Base-by-base conservation (phyloP, 2,797 vertebrate species). In the Paramormyrops hopkinsi region DNA sequence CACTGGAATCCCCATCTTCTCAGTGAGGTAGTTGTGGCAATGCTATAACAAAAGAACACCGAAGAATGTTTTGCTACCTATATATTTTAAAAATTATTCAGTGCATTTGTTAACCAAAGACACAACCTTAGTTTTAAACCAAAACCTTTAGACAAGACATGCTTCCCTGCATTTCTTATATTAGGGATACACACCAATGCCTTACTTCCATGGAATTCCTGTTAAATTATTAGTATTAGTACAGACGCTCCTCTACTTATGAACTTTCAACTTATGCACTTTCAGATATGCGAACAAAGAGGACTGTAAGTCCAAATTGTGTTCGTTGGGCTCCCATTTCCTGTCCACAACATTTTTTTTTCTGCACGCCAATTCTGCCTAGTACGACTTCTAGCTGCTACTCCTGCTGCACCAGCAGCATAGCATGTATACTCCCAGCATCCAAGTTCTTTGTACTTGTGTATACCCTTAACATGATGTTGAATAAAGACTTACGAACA, bases 21-120 rank as follows among this genome's bases (percentile, higher is more conserved):
- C 98, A 0, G 97, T 98, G 93, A 99, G 96, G 93, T 99, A 99
- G 90, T 96, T 97, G 90, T 99, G 98, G 90, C 97, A 98, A 89
- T 97, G 96, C 98, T 99, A 94, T 19, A 90, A 76, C 44, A n/a
- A 48, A 22, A 51, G 90, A 17, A 29, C 12, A 29, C 29, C 3
- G 29, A 54, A 8, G 69, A 37, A 33, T 48, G 50, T 69, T 3
- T 89, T 65, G n/a, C 33, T 82, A 22, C n/a, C 41, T 82, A 22
- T 53, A 46, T 86, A 46, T 54, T 33, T 86, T 53, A 37, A 0
- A 5, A 33, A 33, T 33, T 19, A 56, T 56, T 86, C 14, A 37
- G 11, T 54, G 2, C 11, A 69, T 69, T 69, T 69, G 11, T 69
- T 69, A 69, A 69, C 25, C 4, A 54, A 33, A 87, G 19, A 56